A percentile compares a stretch with the other conserved stretches of the same genome.
phyloP scores from a whole-genome alignment of 2,113 vertebrate species.

The Vulpes lagopus region DNA sequence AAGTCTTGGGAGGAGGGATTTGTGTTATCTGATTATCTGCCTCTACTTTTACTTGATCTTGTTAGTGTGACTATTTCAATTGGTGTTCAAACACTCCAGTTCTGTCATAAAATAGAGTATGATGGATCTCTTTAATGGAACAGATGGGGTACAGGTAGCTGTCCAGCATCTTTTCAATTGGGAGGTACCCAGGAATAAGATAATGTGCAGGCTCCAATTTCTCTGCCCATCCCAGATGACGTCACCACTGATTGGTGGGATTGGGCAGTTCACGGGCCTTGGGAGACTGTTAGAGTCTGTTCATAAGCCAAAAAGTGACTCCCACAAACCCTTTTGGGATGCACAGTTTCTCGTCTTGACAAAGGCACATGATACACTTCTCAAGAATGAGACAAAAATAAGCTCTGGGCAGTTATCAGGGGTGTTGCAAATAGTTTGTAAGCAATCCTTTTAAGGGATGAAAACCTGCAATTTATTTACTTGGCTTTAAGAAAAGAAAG shows the following conservation, averaged over 20 bases:
- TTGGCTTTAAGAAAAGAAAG: not conserved
- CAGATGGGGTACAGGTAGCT: not conserved
- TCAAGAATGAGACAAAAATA: not conserved
- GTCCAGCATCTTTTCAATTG: not conserved
- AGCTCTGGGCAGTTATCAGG: not conserved
- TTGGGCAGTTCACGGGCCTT: not conserved
- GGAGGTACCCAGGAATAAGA: not conserved
- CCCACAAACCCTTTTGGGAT: not conserved
- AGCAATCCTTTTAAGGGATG: not conserved
- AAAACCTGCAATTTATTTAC: not conserved
- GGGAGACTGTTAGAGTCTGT: not conserved
- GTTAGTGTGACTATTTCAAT: conserved; percentile 17
- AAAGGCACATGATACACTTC: not conserved
- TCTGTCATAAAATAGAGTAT: not conserved
- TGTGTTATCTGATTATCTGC: not conserved
- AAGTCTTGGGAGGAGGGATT: not conserved
- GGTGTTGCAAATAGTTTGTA: not conserved
- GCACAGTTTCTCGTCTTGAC: not conserved
- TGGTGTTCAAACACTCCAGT: conserved; percentile 36
- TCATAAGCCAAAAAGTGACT: not conserved
- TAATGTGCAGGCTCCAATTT: not conserved
- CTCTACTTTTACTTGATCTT: conserved; percentile 59
- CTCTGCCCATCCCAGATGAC: not conserved
- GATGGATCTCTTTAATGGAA: not conserved
- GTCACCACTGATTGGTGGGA: not conserved